phyloP scores from a whole-genome alignment of 2,113 vertebrate genomes.

The human (Homo sapiens) region DNA sequence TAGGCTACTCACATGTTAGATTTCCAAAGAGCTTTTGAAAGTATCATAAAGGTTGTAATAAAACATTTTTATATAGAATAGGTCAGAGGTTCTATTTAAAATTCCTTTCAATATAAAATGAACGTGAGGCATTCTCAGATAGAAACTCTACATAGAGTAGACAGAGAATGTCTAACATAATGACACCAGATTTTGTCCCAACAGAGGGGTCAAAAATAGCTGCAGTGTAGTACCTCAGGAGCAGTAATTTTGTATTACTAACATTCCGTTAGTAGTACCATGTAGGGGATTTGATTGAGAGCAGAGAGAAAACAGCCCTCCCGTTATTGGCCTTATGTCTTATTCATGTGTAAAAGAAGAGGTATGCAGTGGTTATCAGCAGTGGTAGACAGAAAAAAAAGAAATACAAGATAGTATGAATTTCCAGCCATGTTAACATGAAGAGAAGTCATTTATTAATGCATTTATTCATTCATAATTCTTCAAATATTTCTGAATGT shows the following conservation, averaged over 20 bases:
- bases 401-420: not conserved
- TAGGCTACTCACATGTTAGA: constrained; percentile 16
- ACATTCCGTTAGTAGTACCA: not conserved
- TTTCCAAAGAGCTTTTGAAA: constrained; percentile 58
- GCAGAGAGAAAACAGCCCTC: not conserved
- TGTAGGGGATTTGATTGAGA: not conserved
- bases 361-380: accelerated
- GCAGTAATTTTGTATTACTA: not conserved
- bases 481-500: constrained; percentile 11
- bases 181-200: not conserved
- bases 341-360: not conserved
- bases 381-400: not conserved
- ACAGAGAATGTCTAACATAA: constrained; percentile 29
- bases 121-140: constrained; percentile 43
- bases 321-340: not conserved
- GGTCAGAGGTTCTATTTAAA: constrained; percentile 54
- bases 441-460: not conserved
- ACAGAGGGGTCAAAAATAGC: not conserved
- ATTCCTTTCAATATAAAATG: constrained; percentile 47
- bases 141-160: not conserved
- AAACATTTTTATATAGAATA: constrained; percentile 38
- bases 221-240: not conserved
- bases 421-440: not conserved
- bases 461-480: not conserved
- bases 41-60: constrained; percentile 55